phyloP scores from a whole-genome alignment of 2,113 vertebrate genomes.

The Anolis sagrei region DNA sequence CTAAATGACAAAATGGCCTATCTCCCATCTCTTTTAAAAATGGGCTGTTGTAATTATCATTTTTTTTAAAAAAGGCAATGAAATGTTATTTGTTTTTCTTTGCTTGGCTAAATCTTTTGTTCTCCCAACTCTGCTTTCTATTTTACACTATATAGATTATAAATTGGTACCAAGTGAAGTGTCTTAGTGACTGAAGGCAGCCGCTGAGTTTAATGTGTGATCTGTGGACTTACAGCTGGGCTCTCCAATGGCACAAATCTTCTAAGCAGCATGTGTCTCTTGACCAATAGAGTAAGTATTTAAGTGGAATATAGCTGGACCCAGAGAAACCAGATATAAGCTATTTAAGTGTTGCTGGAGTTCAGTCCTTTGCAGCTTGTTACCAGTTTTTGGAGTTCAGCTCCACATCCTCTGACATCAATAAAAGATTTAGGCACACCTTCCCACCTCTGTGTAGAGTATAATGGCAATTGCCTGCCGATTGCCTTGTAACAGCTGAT shows the following conservation, averaged over 20 bases:
- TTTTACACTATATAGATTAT: rapidly evolving
- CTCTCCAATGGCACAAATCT: neutral
- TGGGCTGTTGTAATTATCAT: neutral
- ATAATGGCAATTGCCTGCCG: neutral
- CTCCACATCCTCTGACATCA: rapidly evolving
- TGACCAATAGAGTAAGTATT: neutral
- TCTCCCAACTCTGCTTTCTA: rapidly evolving
- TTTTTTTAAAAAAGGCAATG: conserved; percentile 12
- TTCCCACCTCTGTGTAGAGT: neutral
- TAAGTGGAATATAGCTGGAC: neutral
- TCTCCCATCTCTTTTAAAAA: conserved; percentile 16
- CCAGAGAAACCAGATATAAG: neutral
- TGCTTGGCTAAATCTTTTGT: conserved; percentile 15
- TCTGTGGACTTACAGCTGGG: neutral
- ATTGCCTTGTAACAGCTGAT: too few species aligned
- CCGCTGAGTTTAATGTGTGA: conserved; percentile 1
- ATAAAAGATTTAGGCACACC: neutral
- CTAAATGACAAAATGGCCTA: neutral
- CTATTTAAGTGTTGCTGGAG: neutral
- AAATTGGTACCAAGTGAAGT: neutral
- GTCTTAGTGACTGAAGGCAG: neutral
- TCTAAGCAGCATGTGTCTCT: neutral
- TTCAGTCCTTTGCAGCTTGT: conserved; percentile 5
- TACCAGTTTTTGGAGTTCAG: conserved; percentile 26
- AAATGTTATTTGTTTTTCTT: conserved; percentile 50